Conservation (phyloP, 1,140 invertebrate species). For the Babylonia areolata region DNA sequence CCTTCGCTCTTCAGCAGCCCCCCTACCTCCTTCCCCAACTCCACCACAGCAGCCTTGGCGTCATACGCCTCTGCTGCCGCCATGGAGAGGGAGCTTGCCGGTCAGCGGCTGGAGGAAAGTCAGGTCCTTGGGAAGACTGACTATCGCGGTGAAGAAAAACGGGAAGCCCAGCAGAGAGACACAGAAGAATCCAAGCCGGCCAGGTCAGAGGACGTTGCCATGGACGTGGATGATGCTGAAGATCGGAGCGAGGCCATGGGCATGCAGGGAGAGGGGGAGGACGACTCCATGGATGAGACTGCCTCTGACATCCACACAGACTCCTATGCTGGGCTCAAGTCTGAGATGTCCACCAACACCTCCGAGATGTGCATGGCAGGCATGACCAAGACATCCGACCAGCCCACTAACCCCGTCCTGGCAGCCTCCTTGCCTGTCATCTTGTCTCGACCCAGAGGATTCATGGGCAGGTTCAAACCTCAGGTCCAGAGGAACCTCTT, state of each 20-base stretch:
- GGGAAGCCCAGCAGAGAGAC: neutral
- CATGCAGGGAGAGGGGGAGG: neutral
- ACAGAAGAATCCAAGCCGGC: neutral
- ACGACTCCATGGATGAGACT: neutral
- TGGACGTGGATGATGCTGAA: neutral
- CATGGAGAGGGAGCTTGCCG: constrained; percentile 11
- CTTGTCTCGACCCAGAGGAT: constrained; percentile 80
- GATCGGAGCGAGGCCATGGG: no score
- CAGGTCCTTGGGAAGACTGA: neutral
- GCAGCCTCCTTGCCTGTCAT: constrained; percentile 42
- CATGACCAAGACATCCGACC: neutral
- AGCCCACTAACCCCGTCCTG: constrained; percentile 25
- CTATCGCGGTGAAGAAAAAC: no score
- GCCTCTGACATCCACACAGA: neutral
- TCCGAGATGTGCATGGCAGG: neutral
- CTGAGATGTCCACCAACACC: constrained; percentile 31
- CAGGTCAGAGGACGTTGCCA: neutral
- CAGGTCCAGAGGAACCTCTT: constrained; percentile 93
- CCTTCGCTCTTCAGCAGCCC: constrained; percentile 28
- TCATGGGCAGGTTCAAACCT: constrained; percentile 74
- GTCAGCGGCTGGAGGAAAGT: neutral
- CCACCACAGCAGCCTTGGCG: constrained; percentile 31
- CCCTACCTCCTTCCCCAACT: constrained; percentile 8
- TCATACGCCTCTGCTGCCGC: constrained; percentile 26
- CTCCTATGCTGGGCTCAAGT: neutral